Conservation (phyloP, 2,113 vertebrate species). For the cat (Felis catus) region DNA sequence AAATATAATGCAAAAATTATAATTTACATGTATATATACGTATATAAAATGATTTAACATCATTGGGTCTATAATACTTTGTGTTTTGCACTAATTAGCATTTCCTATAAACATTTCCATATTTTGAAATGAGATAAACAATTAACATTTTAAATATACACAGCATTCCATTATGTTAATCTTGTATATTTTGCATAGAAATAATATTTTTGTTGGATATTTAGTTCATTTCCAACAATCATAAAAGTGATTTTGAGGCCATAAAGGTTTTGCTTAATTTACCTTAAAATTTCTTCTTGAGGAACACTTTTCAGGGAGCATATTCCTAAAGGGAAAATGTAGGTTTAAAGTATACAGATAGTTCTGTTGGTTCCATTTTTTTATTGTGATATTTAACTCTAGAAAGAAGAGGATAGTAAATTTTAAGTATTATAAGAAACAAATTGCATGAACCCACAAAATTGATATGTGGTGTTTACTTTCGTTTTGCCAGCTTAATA, state of each 20-base stretch:
- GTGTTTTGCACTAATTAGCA: background rate
- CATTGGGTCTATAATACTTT: background rate
- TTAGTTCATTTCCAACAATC: slow-evolving; percentile 23
- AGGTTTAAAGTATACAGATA: background rate
- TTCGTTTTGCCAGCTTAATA: background rate
- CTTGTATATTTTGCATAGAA: background rate
- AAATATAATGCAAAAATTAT: background rate
- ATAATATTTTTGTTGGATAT: background rate
- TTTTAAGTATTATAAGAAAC: background rate
- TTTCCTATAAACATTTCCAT: background rate
- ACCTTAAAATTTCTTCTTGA: background rate
- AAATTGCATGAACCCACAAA: background rate
- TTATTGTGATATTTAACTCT: slow-evolving; percentile 15
- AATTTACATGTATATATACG: background rate
- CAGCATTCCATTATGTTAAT: background rate
- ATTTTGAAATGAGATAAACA: background rate
- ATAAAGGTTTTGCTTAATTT: background rate
- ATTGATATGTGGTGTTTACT: background rate
- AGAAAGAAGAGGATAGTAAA: background rate
- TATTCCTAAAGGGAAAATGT: slow-evolving; percentile 28
- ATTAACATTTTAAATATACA: slow-evolving; percentile 5
- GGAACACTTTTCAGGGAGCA: background rate
- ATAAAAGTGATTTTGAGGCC: background rate
- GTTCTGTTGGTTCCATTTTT: background rate
- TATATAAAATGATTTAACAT: background rate